Percentiles rank a stretch among this genome's conserved stretches.
These are phyloP conservation scores for Drosophila affinis DNA, from an alignment of 2,888 invertebrate genomes.

Conservation along the genomic window DNA sequence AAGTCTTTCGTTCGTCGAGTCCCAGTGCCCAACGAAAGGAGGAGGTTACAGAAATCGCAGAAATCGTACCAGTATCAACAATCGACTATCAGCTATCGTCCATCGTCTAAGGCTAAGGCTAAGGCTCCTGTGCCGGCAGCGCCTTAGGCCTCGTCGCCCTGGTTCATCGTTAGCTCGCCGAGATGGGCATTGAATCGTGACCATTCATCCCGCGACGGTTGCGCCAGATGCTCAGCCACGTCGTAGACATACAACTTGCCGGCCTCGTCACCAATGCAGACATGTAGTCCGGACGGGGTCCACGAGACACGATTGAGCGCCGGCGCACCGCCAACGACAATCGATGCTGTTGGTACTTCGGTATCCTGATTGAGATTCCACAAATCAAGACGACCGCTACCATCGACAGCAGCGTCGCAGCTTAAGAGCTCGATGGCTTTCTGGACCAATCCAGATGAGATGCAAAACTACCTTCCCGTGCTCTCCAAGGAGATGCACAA, in stretches of 20 bases:
- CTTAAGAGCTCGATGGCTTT: constrained; percentile 84
- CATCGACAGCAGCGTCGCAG: constrained; percentile 95
- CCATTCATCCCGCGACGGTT: constrained; percentile 97
- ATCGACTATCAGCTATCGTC: constrained; percentile 22
- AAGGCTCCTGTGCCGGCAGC: constrained; percentile 1
- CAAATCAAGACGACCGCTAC: constrained; percentile 95
- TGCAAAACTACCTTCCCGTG: constrained; percentile 87
- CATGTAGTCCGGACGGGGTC: constrained; percentile 96
- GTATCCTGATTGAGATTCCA: constrained; percentile 99
- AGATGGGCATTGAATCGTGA: constrained; percentile 95
- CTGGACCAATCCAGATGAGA: constrained; percentile 88
- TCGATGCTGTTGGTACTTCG: constrained; percentile 96
- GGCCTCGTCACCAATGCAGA: constrained; percentile 96
- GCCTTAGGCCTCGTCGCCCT: constrained; percentile 83
- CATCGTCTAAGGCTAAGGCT: not conserved
- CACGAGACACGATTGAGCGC: constrained; percentile 97
- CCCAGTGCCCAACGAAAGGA: not conserved
- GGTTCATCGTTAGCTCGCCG: constrained; percentile 95
- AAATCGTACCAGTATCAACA: constrained; percentile 22
- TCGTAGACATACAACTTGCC: constrained; percentile 98
- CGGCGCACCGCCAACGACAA: constrained; percentile 91
- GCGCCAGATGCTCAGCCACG: constrained; percentile 97
- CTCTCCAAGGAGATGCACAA: constrained; percentile 84
- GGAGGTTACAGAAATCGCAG: constrained; percentile 19
- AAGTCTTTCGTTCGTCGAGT: no score